phyloP scores from a whole-genome alignment of 2,888 invertebrate species.

The Monoplex corrugatus region DNA sequence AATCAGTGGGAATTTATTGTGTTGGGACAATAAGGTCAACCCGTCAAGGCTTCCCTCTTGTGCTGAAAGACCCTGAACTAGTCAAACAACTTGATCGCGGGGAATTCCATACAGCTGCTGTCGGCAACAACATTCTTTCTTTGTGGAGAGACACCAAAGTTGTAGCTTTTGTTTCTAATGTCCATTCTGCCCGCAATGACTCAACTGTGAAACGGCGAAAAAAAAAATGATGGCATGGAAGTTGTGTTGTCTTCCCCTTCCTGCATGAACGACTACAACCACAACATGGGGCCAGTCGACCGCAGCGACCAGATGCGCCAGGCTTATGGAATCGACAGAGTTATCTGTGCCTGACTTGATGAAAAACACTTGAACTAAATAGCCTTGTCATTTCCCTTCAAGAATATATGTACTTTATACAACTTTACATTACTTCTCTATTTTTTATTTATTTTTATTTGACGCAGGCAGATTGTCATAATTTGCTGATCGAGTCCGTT shows the following conservation, averaged over 20 bases:
- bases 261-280: slow-evolving; percentile 11
- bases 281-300: slow-evolving; percentile 22
- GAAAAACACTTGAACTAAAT: neutral
- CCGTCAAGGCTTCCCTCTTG: neutral
- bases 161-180: slow-evolving; percentile 19
- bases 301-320: slow-evolving; percentile 27
- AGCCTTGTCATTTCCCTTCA: neutral
- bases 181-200: neutral
- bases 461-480: too few relatives aligned
- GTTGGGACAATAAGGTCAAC: slow-evolving; percentile 8
- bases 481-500: too few relatives aligned
- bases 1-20: slow-evolving; percentile 5
- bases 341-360: neutral
- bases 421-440: too few relatives aligned
- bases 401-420: neutral
- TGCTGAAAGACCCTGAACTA: neutral
- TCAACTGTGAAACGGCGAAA: neutral
- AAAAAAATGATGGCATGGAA: neutral
- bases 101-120: slow-evolving; percentile 36
- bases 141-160: slow-evolving; percentile 32
- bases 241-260: neutral
- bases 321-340: slow-evolving; percentile 28
- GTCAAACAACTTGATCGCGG: neutral
- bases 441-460: too few relatives aligned
- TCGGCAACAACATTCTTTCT: neutral